These are phyloP conservation scores for Oriolus oriolus DNA, from an alignment of 2,113 vertebrate species.

Conservation along the genomic window DNA sequence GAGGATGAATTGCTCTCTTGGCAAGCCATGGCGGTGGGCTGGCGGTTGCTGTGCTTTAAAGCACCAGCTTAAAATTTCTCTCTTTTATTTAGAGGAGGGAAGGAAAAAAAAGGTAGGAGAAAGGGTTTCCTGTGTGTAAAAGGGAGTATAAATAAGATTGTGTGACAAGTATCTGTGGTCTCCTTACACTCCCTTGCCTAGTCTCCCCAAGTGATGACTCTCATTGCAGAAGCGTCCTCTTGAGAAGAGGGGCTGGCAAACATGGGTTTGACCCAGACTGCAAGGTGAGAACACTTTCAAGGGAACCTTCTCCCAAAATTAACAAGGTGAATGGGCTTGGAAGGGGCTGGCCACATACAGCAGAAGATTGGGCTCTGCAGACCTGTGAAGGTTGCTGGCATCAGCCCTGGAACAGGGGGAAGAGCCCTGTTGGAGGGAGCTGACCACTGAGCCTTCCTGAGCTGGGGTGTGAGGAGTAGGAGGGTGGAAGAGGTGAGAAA, in stretches of 20 bases:
- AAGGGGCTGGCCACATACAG: not conserved
- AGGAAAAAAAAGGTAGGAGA: not conserved
- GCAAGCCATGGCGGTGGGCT: conserved; percentile 41
- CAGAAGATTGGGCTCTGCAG: not conserved
- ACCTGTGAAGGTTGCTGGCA: not conserved
- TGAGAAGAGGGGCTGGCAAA: not conserved
- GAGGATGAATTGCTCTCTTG: conserved; percentile 63
- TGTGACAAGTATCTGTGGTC: not conserved
- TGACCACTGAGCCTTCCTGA: not conserved
- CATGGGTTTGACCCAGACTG: not conserved
- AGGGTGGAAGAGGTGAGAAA: not conserved
- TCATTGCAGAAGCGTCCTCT: not conserved
- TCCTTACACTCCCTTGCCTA: not conserved
- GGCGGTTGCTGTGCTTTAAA: conserved; percentile 46
- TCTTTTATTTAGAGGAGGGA: not conserved
- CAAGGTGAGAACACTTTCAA: not conserved
- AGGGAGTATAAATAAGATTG: not conserved
- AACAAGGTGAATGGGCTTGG: not conserved
- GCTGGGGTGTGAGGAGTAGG: not conserved
- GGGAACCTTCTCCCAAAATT: not conserved
- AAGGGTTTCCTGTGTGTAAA: conserved; percentile 40
- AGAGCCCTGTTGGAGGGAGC: rapidly evolving
- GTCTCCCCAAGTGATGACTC: not conserved
- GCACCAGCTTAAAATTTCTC: conserved; percentile 52
- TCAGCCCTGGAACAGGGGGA: not conserved